Percentiles rank a stretch among this genome's conserved stretches.
Conservation (phyloP, 2,888 invertebrate species). For the Hedychridium roseum region DNA sequence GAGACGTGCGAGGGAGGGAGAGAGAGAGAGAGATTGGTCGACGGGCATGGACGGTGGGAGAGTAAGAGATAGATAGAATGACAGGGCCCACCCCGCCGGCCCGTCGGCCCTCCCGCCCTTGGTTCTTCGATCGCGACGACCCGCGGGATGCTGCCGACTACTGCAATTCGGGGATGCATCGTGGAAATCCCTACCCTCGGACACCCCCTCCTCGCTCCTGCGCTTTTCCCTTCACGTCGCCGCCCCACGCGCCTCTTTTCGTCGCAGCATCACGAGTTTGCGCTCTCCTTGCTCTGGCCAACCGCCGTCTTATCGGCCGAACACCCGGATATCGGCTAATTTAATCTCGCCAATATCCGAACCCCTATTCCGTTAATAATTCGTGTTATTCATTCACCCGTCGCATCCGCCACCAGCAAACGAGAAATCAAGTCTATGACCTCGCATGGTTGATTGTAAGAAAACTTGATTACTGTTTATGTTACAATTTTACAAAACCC, state of each 20-base stretch:
- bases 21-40: conserved; percentile 5
- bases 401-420: too few relatives aligned
- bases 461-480: too few relatives aligned
- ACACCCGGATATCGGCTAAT: too few relatives aligned
- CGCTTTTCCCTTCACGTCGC: conserved; percentile 23
- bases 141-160: conserved; percentile 49
- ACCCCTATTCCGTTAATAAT: too few relatives aligned
- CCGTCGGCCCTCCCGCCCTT: conserved; percentile 23
- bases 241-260: conserved; percentile 7
- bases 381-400: too few relatives aligned
- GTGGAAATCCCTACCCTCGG: conserved; percentile 20
- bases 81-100: conserved; percentile 1
- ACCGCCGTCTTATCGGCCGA: too few relatives aligned
- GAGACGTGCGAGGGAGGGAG: conserved; percentile 1
- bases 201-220: conserved; percentile 17
- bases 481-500: too few relatives aligned
- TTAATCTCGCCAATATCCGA: too few relatives aligned
- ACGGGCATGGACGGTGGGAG: not conserved
- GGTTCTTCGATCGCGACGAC: conserved; percentile 45
- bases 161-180: conserved; percentile 28
- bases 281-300: too few relatives aligned
- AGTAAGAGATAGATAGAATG: not conserved
- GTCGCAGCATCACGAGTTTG: too few relatives aligned
- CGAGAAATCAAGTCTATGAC: too few relatives aligned
- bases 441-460: too few relatives aligned